Evolutionary conservation across 64 coral and sea anemone genomes (phyloP).

Genomic region (Dendrophyllia cribrosa): DNA sequence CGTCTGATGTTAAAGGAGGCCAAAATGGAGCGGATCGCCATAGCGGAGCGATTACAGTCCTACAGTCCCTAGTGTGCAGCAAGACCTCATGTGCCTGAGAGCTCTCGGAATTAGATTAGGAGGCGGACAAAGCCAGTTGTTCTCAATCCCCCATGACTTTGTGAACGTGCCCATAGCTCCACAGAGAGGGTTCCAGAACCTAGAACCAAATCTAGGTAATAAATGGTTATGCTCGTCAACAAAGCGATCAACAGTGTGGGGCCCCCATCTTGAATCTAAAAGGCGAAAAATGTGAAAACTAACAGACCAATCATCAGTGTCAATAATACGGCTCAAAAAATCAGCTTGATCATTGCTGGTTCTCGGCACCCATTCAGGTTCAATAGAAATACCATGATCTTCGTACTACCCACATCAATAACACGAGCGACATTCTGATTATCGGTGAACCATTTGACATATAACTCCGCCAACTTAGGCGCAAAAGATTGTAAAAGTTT

Average conservation of each 20-base stretch:
- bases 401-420: constrained; percentile 17
- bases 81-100: constrained; percentile 29
- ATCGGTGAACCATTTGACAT: constrained; percentile 25
- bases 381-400: constrained; percentile 40
- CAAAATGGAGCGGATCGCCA: constrained; percentile 32
- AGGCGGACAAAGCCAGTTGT: constrained; percentile 34
- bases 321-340: background rate
- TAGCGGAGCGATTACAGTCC: background rate
- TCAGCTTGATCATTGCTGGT: background rate
- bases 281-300: background rate
- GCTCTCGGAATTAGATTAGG: constrained; percentile 14
- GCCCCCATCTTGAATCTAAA: constrained; percentile 37
- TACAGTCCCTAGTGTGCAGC: background rate
- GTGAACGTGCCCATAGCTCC: constrained; percentile 26
- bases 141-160: background rate
- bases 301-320: constrained; percentile 31
- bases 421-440: constrained; percentile 61
- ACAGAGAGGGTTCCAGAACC: constrained; percentile 3
- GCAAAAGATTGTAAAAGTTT: constrained; percentile 52
- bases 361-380: constrained; percentile 18
- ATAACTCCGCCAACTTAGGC: background rate
- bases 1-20: background rate
- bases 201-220: constrained; percentile 36
- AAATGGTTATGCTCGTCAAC: constrained; percentile 8
- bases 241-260: constrained; percentile 31